Percentiles rank a stretch among this genome's conserved stretches.
These are phyloP conservation scores for Barbus barbus DNA, from an alignment of 2,113 vertebrate genomes.

Conservation along the genomic window DNA sequence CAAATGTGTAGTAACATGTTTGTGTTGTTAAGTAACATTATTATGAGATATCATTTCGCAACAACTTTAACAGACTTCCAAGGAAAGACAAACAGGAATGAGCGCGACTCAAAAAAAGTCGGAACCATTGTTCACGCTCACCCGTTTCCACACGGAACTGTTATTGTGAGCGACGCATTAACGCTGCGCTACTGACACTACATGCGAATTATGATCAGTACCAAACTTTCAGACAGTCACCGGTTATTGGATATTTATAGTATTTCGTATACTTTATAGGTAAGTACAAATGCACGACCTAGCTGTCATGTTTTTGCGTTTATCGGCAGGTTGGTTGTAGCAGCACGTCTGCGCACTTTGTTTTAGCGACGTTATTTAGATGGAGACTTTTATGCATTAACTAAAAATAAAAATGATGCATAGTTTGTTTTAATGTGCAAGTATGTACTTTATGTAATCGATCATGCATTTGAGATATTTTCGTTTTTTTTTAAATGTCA, in stretches of 20 bases:
- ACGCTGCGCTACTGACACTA: slow-evolving; percentile 1
- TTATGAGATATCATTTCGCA: neutral
- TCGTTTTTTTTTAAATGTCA: neutral
- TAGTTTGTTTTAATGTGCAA: neutral
- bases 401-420: neutral
- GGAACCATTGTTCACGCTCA: neutral
- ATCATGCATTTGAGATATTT: neutral
- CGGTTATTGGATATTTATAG: neutral
- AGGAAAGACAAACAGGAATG: neutral
- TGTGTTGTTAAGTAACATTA: too few relatives aligned
- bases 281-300: neutral
- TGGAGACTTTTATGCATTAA: neutral
- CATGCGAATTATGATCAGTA: slow-evolving; percentile 25
- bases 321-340: neutral
- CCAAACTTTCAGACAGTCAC: neutral
- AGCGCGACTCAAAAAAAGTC: neutral
- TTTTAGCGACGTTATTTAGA: neutral
- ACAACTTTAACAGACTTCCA: neutral
- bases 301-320: neutral
- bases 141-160: slow-evolving; percentile 46
- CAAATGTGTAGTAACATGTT: neutral
- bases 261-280: slow-evolving; percentile 10
- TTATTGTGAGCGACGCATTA: slow-evolving; percentile 42
- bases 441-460: neutral
- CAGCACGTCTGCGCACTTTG: slow-evolving; percentile 18